phyloP scores from a whole-genome alignment of 2,797 vertebrate genomes.

The Botia kubotai region DNA sequence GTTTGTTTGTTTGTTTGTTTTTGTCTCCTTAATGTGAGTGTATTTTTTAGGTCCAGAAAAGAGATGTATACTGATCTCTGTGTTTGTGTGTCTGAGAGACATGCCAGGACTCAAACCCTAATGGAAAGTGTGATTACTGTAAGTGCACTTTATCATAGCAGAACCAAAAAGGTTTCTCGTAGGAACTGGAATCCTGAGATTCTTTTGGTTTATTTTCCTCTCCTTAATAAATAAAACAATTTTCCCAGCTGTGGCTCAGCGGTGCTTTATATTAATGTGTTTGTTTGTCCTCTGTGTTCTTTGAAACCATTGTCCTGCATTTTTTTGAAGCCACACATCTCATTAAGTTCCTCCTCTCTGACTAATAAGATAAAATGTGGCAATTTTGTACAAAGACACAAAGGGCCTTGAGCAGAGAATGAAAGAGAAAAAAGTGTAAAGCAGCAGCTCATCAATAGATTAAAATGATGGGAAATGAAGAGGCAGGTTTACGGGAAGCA shows the following conservation, averaged over 20 bases:
- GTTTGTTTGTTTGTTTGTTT: conserved; percentile 11
- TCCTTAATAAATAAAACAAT: conserved; percentile 75
- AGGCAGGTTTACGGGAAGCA: conserved; percentile 14
- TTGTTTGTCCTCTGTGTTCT: conserved; percentile 14
- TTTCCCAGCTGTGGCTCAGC: conserved; percentile 56
- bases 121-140: conserved; percentile 68
- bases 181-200: conserved; percentile 68
- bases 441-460: neutral
- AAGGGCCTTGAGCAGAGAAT: conserved; percentile 2
- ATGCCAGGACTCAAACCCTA: conserved; percentile 41
- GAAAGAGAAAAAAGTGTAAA: conserved; percentile 3
- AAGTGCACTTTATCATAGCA: conserved; percentile 81
- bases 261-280: conserved; percentile 4
- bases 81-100: conserved; percentile 53
- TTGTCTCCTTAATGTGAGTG: conserved; percentile 3
- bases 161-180: conserved; percentile 72
- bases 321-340: neutral
- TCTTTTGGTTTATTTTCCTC: conserved; percentile 62
- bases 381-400: conserved; percentile 5
- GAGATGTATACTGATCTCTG: conserved; percentile 24
- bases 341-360: conserved; percentile 3
- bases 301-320: conserved; percentile 4
- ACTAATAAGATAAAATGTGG: neutral
- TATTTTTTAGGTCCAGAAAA: conserved; percentile 25
- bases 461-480: neutral